These are phyloP conservation scores for Leptinotarsa lineolata DNA, from an alignment of 1,140 invertebrate species.

Conservation along the genomic window DNA sequence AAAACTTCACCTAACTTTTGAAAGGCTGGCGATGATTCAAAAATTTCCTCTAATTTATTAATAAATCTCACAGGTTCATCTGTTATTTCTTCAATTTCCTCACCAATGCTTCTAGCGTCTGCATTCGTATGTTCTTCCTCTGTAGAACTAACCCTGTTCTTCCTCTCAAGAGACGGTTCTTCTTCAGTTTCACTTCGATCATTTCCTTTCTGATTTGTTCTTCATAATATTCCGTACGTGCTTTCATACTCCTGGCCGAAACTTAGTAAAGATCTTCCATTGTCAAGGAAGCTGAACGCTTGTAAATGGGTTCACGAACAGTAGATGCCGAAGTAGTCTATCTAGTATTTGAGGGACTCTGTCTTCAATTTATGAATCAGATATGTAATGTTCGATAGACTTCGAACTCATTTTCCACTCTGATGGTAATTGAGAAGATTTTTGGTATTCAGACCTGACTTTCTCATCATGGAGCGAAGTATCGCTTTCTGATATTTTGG, in stretches of 20 bases:
- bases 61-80: slow-evolving; percentile 30
- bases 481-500: slow-evolving; percentile 38
- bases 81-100: slow-evolving; percentile 39
- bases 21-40: background rate
- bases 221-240: slow-evolving; percentile 58
- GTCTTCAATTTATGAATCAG: slow-evolving; percentile 55
- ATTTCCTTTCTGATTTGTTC: slow-evolving; percentile 60
- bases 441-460: slow-evolving; percentile 50
- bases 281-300: slow-evolving; percentile 58
- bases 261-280: slow-evolving; percentile 56
- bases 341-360: slow-evolving; percentile 54
- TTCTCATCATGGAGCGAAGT: slow-evolving; percentile 31
- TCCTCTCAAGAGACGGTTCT: slow-evolving; percentile 59
- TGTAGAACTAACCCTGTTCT: slow-evolving; percentile 41
- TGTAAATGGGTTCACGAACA: slow-evolving; percentile 55
- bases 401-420: slow-evolving; percentile 38
- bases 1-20: slow-evolving; percentile 20
- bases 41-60: slow-evolving; percentile 19
- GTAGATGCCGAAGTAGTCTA: slow-evolving; percentile 47
- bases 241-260: slow-evolving; percentile 49
- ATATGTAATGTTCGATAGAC: slow-evolving; percentile 50
- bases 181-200: slow-evolving; percentile 58
- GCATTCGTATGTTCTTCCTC: slow-evolving; percentile 34
- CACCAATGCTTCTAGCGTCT: slow-evolving; percentile 39
- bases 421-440: slow-evolving; percentile 47